Conservation (phyloP, 2,797 vertebrate species). For the Lagocephalus sceleratus region DNA sequence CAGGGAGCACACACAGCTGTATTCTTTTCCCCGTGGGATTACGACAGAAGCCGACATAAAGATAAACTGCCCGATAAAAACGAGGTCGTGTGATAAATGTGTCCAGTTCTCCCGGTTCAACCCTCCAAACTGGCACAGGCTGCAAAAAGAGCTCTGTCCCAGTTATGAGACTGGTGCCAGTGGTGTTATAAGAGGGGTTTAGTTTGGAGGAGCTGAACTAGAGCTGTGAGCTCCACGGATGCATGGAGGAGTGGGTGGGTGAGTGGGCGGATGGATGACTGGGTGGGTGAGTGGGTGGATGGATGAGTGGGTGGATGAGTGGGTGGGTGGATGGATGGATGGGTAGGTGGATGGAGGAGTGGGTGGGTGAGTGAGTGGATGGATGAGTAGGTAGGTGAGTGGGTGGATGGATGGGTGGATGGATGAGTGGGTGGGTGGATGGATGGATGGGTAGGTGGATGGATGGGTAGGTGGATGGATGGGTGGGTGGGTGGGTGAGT, state of each 20-base stretch:
- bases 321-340: too few species aligned
- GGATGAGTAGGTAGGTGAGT: too few species aligned
- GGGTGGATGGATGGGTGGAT: not conserved
- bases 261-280: too few species aligned
- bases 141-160: not conserved
- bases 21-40: slow-evolving; percentile 11
- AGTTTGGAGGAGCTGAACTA: not conserved
- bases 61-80: slow-evolving; percentile 11
- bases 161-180: not conserved
- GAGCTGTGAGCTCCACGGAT: not conserved
- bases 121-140: not conserved
- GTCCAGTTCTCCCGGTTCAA: slow-evolving; percentile 1
- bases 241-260: too few species aligned
- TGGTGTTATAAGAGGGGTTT: not conserved
- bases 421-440: too few species aligned
- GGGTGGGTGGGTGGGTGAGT: too few species aligned
- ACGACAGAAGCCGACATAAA: not conserved
- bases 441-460: too few species aligned
- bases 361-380: not conserved
- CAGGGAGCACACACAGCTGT: not conserved
- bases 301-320: too few species aligned
- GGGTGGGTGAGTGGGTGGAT: too few species aligned
- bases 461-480: not conserved
- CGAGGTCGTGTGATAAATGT: not conserved
- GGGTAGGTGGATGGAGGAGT: too few species aligned